These are phyloP conservation scores for Melikaiella ostensackeni DNA, from an alignment of 2,888 invertebrate genomes.

Conservation along the genomic window DNA sequence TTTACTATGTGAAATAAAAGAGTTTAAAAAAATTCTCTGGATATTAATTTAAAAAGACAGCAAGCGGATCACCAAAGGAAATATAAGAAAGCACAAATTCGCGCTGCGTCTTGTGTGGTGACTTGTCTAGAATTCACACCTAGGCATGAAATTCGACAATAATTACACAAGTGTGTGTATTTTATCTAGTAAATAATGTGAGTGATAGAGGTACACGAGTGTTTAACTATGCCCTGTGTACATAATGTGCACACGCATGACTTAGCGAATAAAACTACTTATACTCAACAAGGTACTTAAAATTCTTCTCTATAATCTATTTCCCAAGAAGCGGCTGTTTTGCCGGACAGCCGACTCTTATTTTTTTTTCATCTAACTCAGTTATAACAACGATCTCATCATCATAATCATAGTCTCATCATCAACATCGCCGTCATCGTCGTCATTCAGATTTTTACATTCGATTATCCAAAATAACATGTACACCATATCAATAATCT, in stretches of 20 bases:
- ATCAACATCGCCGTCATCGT: constrained; percentile 37
- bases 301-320: constrained; percentile 56
- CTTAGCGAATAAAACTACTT: constrained; percentile 71
- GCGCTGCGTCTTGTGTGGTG: constrained; percentile 44
- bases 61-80: constrained; percentile 52
- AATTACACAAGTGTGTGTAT: constrained; percentile 46
- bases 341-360: constrained; percentile 49
- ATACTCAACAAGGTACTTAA: constrained; percentile 76
- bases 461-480: constrained; percentile 70
- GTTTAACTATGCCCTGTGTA: constrained; percentile 47
- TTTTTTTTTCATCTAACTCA: constrained; percentile 64
- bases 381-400: constrained; percentile 69
- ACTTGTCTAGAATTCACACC: constrained; percentile 40
- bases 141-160: constrained; percentile 37
- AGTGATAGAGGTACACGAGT: constrained; percentile 59
- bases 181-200: constrained; percentile 54
- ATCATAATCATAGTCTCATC: constrained; percentile 45
- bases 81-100: constrained; percentile 50
- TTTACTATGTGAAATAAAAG: neutral
- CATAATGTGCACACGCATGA: constrained; percentile 47
- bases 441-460: constrained; percentile 52
- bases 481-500: constrained; percentile 71
- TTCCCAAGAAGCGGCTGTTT: constrained; percentile 26
- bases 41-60: constrained; percentile 22
- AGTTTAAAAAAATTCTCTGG: constrained; percentile 10